phyloP scores from a whole-genome alignment of 2,113 vertebrate genomes.

The Desmodus rotundus region DNA sequence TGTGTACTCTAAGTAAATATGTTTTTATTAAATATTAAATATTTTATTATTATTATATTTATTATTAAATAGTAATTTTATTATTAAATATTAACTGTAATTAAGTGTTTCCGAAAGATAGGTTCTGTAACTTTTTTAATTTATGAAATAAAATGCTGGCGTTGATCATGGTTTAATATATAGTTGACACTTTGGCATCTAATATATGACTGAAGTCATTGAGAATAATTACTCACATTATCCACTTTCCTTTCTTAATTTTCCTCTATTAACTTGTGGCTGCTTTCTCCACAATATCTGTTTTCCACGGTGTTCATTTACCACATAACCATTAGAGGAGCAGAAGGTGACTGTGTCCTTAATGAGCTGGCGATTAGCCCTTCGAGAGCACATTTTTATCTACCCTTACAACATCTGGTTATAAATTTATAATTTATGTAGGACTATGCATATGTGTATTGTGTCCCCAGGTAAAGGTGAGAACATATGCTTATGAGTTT shows the following conservation, averaged over 20 bases:
- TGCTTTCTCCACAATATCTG: constrained; percentile 3
- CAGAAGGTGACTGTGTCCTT: constrained; percentile 56
- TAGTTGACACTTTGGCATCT: neutral
- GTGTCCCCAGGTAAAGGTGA: constrained; percentile 55
- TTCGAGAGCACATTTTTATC: constrained; percentile 60
- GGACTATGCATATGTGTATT: constrained; percentile 42
- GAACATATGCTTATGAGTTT: constrained; percentile 58
- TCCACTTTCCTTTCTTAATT: neutral
- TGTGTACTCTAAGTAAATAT: neutral
- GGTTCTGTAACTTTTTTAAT: neutral
- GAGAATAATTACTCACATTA: neutral
- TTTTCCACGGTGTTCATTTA: constrained; percentile 9
- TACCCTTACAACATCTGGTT: constrained; percentile 60
- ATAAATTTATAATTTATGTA: constrained; percentile 68
- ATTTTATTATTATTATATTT: too few species aligned
- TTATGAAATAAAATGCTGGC: neutral
- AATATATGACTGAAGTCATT: neutral
- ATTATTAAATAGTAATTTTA: too few species aligned
- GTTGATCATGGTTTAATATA: neutral
- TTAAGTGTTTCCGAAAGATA: neutral
- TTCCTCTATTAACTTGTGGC: neutral
- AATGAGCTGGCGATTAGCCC: constrained; percentile 63
- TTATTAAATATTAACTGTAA: neutral
- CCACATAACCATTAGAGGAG: constrained; percentile 22
- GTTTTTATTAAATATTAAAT: neutral